Percentiles rank a stretch among this genome's conserved stretches.
Conservation (phyloP, 2,797 vertebrate genomes). For the Rhinella marina region DNA sequence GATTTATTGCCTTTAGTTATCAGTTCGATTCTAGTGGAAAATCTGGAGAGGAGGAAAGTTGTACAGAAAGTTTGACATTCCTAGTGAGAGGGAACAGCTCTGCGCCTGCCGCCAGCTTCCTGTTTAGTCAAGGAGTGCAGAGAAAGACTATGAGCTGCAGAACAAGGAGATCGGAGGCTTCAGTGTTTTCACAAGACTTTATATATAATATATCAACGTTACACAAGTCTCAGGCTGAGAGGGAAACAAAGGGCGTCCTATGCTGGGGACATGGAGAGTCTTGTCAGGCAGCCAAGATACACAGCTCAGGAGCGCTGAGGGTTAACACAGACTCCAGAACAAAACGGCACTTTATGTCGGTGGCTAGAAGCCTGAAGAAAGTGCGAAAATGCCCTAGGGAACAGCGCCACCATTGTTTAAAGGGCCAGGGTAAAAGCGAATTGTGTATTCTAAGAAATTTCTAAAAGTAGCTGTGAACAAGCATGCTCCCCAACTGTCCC, state of each 20-base stretch:
- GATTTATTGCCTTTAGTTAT: not conserved
- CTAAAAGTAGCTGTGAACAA: not conserved
- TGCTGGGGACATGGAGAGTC: not conserved
- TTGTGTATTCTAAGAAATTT: not conserved
- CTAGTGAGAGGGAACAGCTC: not conserved
- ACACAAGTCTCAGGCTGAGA: not conserved
- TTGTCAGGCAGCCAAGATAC: constrained; percentile 39
- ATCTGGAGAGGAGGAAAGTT: constrained; percentile 13
- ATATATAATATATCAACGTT: not conserved
- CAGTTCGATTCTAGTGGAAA: constrained; percentile 28
- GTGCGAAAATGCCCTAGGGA: not conserved
- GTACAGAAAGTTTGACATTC: not conserved
- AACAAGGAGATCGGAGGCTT: constrained; percentile 1
- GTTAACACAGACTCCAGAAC: constrained; percentile 35
- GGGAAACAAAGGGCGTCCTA: constrained; percentile 43
- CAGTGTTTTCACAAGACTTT: constrained; percentile 8
- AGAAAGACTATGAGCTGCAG: not conserved
- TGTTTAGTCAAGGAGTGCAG: constrained; percentile 4
- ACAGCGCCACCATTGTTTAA: constrained; percentile 38
- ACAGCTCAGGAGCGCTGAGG: constrained; percentile 14
- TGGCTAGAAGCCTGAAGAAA: constrained; percentile 32
- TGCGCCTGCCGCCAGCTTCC: not conserved
- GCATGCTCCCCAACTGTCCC: too few relatives aligned
- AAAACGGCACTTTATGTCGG: constrained; percentile 46
- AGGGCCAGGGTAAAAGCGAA: not conserved